A percentile compares a stretch with the other conserved stretches of the same genome.
phyloP scores from a whole-genome alignment of 1,140 invertebrate species.

The Eurosta solidaginis region DNA sequence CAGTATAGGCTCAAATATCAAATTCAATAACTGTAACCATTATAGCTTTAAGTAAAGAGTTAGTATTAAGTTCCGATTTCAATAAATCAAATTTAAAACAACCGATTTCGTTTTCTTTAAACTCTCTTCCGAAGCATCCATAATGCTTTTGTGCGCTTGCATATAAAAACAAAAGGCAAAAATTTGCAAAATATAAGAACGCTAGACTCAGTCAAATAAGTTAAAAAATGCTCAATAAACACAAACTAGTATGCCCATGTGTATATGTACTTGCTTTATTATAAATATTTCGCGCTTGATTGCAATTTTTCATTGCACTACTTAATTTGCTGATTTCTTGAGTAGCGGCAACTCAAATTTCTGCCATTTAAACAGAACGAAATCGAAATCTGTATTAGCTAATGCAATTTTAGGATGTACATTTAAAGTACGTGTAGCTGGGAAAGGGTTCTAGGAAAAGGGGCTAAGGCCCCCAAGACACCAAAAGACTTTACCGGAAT shows the following conservation, averaged over 20 bases:
- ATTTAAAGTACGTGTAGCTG: background rate
- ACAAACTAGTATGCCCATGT: background rate
- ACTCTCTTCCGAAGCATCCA: too few species aligned
- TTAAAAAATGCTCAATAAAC: constrained; percentile 1
- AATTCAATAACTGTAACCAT: too few species aligned
- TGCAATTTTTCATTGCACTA: background rate
- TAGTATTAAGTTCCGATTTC: too few species aligned
- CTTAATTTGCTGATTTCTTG: constrained; percentile 6
- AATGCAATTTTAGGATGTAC: background rate
- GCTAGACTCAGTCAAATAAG: constrained; percentile 17
- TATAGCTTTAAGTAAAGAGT: too few species aligned
- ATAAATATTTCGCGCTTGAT: background rate
- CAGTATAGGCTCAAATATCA: too few species aligned
- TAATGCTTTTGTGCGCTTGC: background rate
- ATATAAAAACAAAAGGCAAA: background rate
- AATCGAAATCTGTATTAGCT: background rate
- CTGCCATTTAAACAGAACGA: background rate
- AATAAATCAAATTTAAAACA: too few species aligned
- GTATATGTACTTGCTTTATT: background rate
- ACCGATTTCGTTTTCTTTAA: too few species aligned
- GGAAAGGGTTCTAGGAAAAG: too few species aligned
- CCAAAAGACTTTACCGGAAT: too few species aligned
- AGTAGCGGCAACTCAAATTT: constrained; percentile 16
- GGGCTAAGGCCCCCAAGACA: too few species aligned
- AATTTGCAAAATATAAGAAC: background rate